Percentiles rank a stretch among this genome's conserved stretches.
phyloP scores from a whole-genome alignment of 1,140 invertebrate genomes.

The Polyergus mexicanus region DNA sequence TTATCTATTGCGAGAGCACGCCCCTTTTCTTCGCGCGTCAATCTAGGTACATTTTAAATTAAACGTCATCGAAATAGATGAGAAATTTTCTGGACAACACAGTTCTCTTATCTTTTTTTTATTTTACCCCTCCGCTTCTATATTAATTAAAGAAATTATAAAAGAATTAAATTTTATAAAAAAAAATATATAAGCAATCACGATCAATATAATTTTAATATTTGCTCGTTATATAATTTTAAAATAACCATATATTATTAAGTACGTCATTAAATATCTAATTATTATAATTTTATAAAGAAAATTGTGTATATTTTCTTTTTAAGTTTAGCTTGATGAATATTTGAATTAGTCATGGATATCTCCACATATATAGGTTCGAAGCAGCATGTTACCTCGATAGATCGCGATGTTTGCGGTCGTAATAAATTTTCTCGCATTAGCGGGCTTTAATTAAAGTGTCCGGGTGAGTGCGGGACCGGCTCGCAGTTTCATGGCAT shows the following conservation, averaged over 20 bases:
- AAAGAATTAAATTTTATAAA: too few species aligned
- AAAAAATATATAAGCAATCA: too few species aligned
- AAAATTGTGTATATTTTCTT: neutral
- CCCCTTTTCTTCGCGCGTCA: neutral
- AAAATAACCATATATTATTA: too few species aligned
- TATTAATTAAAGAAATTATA: too few species aligned
- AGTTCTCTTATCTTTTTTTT: neutral
- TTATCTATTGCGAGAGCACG: neutral
- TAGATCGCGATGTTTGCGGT: constrained; percentile 43
- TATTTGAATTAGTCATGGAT: neutral
- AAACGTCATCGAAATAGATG: neutral
- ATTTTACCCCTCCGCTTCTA: too few species aligned
- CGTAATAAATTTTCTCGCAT: constrained; percentile 54
- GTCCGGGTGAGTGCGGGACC: constrained; percentile 20
- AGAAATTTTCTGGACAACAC: neutral
- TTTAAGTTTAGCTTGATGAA: neutral
- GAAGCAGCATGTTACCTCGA: neutral
- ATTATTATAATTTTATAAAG: neutral
- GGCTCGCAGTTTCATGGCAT: constrained; percentile 12
- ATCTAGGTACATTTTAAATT: neutral
- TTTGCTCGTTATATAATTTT: too few species aligned
- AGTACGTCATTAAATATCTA: too few species aligned
- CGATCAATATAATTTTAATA: too few species aligned
- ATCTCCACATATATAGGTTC: neutral
- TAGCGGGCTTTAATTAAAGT: constrained; percentile 52